These are phyloP conservation scores for Poecilia picta DNA, from an alignment of 2,797 vertebrate species.

Conservation along the genomic window DNA sequence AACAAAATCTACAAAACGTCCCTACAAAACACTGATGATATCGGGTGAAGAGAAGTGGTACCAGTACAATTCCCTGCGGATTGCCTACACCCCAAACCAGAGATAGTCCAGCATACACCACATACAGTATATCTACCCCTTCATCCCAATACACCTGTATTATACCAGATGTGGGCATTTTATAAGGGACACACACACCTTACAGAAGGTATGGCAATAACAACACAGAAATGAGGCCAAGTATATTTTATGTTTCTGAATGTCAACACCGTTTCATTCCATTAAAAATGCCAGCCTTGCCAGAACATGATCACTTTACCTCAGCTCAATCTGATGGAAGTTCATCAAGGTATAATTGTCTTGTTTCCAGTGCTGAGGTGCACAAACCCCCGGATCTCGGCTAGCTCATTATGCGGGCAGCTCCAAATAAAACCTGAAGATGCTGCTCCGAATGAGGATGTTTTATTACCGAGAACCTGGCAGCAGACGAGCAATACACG, in stretches of 20 bases:
- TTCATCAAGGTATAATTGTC: background rate
- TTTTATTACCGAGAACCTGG: constrained; percentile 61
- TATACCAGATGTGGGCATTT: background rate
- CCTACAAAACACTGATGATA: too few relatives aligned
- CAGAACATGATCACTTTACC: background rate
- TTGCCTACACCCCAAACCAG: background rate
- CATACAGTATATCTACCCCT: background rate
- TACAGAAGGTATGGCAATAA: background rate
- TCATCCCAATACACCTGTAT: background rate
- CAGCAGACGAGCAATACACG: constrained; percentile 61
- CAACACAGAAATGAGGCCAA: background rate
- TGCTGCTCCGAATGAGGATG: constrained; percentile 56
- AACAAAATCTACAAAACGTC: background rate
- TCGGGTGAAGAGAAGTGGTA: too few relatives aligned
- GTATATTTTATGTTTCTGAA: background rate
- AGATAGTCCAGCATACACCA: background rate
- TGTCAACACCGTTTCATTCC: background rate
- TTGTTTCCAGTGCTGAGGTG: background rate
- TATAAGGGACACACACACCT: background rate
- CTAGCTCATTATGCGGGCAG: constrained; percentile 51
- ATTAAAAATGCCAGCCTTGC: background rate
- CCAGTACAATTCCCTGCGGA: too few relatives aligned
- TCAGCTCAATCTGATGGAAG: background rate
- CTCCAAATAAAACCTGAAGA: constrained; percentile 60
- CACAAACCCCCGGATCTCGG: constrained; percentile 14